Evolutionary conservation across 2,888 invertebrate genomes (phyloP).

Genomic region (Scaptomyza cyrtandrae): DNA sequence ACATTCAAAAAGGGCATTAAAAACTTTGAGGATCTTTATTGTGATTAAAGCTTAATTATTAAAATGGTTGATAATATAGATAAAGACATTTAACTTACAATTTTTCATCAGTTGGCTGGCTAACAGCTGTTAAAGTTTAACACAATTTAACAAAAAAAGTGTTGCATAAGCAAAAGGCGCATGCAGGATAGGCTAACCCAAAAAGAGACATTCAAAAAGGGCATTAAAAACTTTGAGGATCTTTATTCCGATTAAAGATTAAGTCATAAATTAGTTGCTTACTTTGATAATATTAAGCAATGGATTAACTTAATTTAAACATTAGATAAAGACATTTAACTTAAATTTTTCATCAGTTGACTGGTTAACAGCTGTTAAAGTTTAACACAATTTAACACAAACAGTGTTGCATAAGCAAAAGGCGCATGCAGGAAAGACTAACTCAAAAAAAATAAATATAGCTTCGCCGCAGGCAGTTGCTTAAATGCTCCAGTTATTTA

Average conservation of each 20-base stretch:
- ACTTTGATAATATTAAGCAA: too few species aligned
- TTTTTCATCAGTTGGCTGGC: neutral
- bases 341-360: neutral
- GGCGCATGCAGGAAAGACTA: slow-evolving; percentile 21
- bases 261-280: too few species aligned
- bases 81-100: too few species aligned
- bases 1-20: neutral
- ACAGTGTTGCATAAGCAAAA: slow-evolving; percentile 34
- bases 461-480: slow-evolving; percentile 15
- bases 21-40: neutral
- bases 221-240: neutral
- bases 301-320: too few species aligned
- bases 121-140: neutral
- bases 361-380: neutral
- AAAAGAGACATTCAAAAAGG: neutral
- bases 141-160: slow-evolving; percentile 15
- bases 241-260: neutral
- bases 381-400: slow-evolving; percentile 1
- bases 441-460: neutral
- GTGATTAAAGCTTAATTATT: too few species aligned
- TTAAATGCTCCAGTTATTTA: slow-evolving; percentile 20
- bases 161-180: slow-evolving; percentile 36
- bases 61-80: too few species aligned
- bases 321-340: too few species aligned
- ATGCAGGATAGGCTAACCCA: slow-evolving; percentile 6